Conservation (phyloP, 2,113 vertebrate genomes). For the Grantiella picta region DNA sequence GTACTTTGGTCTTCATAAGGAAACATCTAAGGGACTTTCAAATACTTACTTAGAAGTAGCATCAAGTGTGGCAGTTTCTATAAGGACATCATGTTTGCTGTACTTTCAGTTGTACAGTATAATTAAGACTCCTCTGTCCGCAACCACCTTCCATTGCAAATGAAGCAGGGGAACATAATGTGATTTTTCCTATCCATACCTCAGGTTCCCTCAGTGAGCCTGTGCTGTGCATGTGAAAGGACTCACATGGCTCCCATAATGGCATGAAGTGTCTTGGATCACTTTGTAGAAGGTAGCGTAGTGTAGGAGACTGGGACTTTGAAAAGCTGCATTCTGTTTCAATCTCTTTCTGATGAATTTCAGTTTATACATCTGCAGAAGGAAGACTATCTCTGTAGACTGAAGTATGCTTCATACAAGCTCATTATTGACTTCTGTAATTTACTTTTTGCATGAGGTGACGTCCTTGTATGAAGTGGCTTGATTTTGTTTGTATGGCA, state of each 20-base stretch:
- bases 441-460: neutral
- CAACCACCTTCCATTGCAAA: neutral
- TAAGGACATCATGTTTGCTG: neutral
- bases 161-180: neutral
- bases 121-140: neutral
- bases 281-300: accelerated
- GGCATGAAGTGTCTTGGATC: neutral
- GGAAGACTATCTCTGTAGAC: neutral
- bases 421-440: neutral
- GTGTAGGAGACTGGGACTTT: neutral
- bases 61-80: neutral
- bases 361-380: neutral
- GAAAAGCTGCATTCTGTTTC: neutral
- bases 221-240: neutral
- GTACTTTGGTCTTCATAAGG: neutral
- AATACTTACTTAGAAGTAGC: neutral
- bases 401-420: neutral
- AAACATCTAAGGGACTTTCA: neutral
- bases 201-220: neutral
- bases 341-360: neutral
- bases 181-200: neutral
- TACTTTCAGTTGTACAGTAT: neutral
- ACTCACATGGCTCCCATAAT: neutral
- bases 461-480: neutral
- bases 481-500: neutral